These are phyloP conservation scores for Malachius bipustulatus DNA, from an alignment of 2,888 invertebrate species.

Conservation along the genomic window DNA sequence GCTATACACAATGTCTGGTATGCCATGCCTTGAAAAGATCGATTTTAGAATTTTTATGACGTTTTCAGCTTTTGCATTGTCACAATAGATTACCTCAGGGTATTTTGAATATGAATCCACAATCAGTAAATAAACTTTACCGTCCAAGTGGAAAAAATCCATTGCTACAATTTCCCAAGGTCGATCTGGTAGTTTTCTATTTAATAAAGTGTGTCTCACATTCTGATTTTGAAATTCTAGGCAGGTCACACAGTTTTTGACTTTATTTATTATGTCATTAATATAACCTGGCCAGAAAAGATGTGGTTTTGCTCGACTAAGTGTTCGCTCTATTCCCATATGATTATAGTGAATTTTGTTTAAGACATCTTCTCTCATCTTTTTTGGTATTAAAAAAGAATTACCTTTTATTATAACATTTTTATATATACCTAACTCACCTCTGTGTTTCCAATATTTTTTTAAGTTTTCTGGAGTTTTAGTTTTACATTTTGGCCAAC, in stretches of 20 bases:
- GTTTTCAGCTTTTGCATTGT: no score
- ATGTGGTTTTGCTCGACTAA: constrained; percentile 2
- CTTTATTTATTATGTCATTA: constrained; percentile 5
- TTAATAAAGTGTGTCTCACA: no score
- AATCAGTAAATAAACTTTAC: no score
- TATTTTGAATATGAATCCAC: no score
- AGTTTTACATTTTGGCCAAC: constrained; percentile 8
- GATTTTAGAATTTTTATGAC: no score
- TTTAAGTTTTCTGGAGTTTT: constrained; percentile 6
- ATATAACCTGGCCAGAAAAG: constrained; percentile 8
- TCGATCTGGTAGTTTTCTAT: no score
- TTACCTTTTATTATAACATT: background rate
- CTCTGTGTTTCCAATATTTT: constrained; percentile 7
- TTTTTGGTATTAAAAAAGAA: background rate
- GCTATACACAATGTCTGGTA: no score
- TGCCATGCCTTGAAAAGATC: no score
- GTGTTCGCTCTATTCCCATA: constrained; percentile 7
- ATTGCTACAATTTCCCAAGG: no score
- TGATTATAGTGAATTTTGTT: constrained; percentile 8
- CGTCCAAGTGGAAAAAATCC: no score
- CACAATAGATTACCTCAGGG: no score
- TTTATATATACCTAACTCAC: constrained; percentile 6
- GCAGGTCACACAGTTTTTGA: constrained; percentile 8
- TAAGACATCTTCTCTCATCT: constrained; percentile 7
- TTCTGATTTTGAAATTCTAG: constrained; percentile 4